Evolutionary conservation across 2,113 vertebrate genomes (phyloP).

Genomic region (Gavialis gangeticus): DNA sequence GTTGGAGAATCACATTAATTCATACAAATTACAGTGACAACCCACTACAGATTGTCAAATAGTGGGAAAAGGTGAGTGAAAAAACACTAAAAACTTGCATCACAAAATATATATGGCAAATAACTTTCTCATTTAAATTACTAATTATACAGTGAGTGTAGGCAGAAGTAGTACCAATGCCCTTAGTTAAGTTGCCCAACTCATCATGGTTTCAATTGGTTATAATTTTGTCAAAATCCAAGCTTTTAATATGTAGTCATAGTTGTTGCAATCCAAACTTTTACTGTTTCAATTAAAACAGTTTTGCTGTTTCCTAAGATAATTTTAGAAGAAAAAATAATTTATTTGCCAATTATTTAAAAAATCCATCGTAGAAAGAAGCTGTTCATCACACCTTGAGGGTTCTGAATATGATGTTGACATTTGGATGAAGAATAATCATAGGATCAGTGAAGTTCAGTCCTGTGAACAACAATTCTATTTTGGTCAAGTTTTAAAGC

Average conservation of each 20-base stretch:
- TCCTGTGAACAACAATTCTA: neutral
- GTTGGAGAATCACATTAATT: neutral
- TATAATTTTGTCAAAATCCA: neutral
- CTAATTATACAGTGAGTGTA: neutral
- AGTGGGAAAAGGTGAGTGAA: neutral
- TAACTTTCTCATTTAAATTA: neutral
- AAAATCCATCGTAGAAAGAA: neutral
- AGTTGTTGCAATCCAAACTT: too few species aligned
- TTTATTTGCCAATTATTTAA: neutral
- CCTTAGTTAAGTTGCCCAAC: neutral
- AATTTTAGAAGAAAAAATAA: neutral
- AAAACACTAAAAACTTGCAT: neutral
- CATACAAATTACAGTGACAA: neutral
- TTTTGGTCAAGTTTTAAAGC: neutral
- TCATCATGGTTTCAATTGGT: neutral
- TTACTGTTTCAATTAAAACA: neutral
- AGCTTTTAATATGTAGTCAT: neutral
- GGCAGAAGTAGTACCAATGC: neutral
- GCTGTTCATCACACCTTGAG: neutral
- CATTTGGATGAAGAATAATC: accelerated
- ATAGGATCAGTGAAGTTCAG: neutral
- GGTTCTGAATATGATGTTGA: neutral
- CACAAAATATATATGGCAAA: neutral
- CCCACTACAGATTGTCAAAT: neutral
- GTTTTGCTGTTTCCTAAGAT: neutral